Evolutionary conservation across 1,140 invertebrate species (phyloP).

Genomic region (Orius laevigatus): DNA sequence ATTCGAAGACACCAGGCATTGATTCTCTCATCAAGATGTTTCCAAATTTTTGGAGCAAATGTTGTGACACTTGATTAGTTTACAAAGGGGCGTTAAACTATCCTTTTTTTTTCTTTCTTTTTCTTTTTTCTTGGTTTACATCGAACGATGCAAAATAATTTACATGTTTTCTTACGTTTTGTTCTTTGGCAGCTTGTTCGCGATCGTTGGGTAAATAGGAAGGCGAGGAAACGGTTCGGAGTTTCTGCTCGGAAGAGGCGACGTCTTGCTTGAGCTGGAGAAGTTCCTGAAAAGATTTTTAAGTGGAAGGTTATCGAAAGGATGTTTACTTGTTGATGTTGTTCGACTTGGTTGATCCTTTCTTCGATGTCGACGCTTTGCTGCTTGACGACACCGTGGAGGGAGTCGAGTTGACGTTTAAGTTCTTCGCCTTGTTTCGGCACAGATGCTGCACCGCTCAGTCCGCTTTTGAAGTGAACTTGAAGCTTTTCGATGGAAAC

Average conservation of each 20-base stretch:
- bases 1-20: slow-evolving; percentile 16
- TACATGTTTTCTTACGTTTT: slow-evolving; percentile 77
- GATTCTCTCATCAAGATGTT: slow-evolving; percentile 4
- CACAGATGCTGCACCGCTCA: slow-evolving; percentile 60
- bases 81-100: neutral
- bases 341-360: slow-evolving; percentile 69
- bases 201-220: slow-evolving; percentile 65
- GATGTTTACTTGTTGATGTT: slow-evolving; percentile 52
- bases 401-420: slow-evolving; percentile 44
- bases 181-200: slow-evolving; percentile 67
- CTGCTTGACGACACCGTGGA: slow-evolving; percentile 45
- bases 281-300: slow-evolving; percentile 43
- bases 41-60: slow-evolving; percentile 15
- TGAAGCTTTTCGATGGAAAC: slow-evolving; percentile 86
- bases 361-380: slow-evolving; percentile 55
- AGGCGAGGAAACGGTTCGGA: slow-evolving; percentile 63
- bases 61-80: slow-evolving; percentile 13
- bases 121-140: neutral
- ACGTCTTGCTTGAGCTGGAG: slow-evolving; percentile 66
- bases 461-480: slow-evolving; percentile 72
- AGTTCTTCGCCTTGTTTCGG: slow-evolving; percentile 51
- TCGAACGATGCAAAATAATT: neutral
- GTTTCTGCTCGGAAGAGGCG: slow-evolving; percentile 68
- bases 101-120: neutral
- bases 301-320: neutral